Conservation (phyloP, 2,113 vertebrate species). For the Raja brachyura region DNA sequence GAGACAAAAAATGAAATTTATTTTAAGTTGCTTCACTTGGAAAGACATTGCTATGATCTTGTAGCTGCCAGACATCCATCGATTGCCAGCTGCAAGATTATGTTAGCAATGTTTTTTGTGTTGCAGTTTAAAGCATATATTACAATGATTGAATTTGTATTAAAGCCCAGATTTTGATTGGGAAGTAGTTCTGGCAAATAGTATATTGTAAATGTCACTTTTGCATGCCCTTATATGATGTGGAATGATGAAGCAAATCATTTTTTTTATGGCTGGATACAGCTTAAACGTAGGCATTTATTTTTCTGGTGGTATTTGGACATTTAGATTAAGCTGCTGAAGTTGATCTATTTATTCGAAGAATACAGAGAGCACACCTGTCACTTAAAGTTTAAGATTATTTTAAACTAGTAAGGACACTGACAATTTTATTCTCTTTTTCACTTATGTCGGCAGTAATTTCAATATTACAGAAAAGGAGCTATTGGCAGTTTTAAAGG, state of each 20-base stretch:
- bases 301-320: too few relatives aligned
- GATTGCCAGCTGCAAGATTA: not conserved
- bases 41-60: not conserved
- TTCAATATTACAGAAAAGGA: too few relatives aligned
- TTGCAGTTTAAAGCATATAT: not conserved
- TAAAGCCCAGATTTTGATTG: not conserved
- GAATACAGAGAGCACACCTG: too few relatives aligned
- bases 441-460: too few relatives aligned
- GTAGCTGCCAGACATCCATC: not conserved
- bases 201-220: not conserved
- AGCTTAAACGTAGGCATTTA: too few relatives aligned
- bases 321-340: too few relatives aligned
- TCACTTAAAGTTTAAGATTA: too few relatives aligned
- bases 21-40: not conserved
- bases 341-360: too few relatives aligned
- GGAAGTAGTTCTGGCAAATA: not conserved
- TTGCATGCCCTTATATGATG: not conserved
- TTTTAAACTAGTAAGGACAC: too few relatives aligned
- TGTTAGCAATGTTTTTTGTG: not conserved
- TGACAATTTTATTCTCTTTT: too few relatives aligned
- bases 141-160: not conserved
- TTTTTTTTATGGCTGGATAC: too few relatives aligned
- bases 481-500: too few relatives aligned
- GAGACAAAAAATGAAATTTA: not conserved
- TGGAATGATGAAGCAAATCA: not conserved